Evolutionary conservation across 2,113 vertebrate species (phyloP).

Genomic region (Rhegmatorhina hoffmannsi): DNA sequence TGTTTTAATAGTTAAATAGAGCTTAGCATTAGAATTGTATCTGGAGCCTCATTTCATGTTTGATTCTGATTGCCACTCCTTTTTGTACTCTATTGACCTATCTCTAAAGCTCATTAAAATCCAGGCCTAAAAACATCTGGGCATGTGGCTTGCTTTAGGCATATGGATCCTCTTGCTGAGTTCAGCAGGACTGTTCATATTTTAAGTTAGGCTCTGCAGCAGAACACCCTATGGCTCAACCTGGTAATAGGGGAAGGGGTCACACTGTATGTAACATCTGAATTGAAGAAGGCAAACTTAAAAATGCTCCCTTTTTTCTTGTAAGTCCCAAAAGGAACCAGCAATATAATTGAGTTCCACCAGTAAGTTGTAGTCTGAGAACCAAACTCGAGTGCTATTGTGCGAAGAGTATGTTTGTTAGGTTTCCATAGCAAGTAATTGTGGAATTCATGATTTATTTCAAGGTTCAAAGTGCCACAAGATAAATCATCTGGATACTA

Average conservation of each 20-base stretch:
- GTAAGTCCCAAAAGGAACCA: not conserved
- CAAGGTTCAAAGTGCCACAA: not conserved
- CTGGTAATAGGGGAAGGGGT: not conserved
- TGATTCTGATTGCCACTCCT: not conserved
- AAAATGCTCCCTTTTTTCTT: not conserved
- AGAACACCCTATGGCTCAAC: not conserved
- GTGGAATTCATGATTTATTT: not conserved
- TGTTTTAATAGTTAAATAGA: not conserved
- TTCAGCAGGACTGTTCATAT: not conserved
- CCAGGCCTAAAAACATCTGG: not conserved
- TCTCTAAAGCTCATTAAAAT: not conserved
- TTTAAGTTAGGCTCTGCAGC: not conserved
- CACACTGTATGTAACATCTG: not conserved
- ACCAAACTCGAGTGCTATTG: not conserved
- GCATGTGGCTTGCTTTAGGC: not conserved
- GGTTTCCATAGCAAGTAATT: not conserved
- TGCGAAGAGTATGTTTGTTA: not conserved
- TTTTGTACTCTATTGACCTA: not conserved
- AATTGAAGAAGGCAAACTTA: not conserved
- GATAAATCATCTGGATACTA: not conserved
- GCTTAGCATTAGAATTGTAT: not conserved
- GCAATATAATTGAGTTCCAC: not conserved
- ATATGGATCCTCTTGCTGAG: not conserved
- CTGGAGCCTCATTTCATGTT: not conserved
- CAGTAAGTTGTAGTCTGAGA: not conserved